A percentile compares a stretch with the other conserved stretches of the same genome.
Evolutionary conservation across 2,113 vertebrate species (phyloP).

Genomic region (Thryonomys swinderianus): DNA sequence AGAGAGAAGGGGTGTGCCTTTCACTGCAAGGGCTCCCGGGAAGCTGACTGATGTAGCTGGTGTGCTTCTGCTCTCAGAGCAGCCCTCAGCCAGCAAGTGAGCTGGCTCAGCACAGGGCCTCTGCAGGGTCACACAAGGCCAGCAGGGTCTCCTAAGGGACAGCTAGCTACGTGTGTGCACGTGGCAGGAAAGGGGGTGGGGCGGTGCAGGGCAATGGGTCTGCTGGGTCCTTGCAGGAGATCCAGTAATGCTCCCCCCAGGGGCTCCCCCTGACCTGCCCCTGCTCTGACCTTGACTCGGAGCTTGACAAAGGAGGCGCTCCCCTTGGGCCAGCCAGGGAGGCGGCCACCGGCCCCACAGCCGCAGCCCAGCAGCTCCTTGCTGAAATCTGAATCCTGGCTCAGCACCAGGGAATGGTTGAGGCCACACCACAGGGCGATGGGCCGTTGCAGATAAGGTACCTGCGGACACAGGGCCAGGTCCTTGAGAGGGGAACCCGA

Average conservation of each 20-base stretch:
- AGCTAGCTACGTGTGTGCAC: background rate
- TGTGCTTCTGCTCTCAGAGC: background rate
- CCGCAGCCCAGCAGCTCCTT: slow-evolving; percentile 87
- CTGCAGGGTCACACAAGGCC: background rate
- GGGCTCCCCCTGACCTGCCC: accelerated
- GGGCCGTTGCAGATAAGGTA: slow-evolving; percentile 81
- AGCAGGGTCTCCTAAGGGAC: background rate
- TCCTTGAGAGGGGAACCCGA: background rate
- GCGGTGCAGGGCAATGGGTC: background rate
- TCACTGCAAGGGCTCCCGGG: slow-evolving; percentile 46
- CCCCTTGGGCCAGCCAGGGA: slow-evolving; percentile 85
- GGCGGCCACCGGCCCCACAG: slow-evolving; percentile 85
- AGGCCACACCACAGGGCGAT: slow-evolving; percentile 86
- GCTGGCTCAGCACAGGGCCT: background rate
- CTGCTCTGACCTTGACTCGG: slow-evolving; percentile 80
- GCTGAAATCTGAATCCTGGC: slow-evolving; percentile 74
- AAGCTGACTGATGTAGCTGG: background rate
- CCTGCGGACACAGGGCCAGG: slow-evolving; percentile 73
- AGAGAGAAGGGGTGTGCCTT: background rate
- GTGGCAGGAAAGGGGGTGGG: background rate
- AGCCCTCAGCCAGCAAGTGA: slow-evolving; percentile 40
- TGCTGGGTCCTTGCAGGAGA: background rate
- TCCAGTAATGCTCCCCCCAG: background rate
- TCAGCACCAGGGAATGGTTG: slow-evolving; percentile 86
- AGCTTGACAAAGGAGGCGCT: slow-evolving; percentile 86